Conservation (phyloP, 2,113 vertebrate species). For the Leptosomus discolor region DNA sequence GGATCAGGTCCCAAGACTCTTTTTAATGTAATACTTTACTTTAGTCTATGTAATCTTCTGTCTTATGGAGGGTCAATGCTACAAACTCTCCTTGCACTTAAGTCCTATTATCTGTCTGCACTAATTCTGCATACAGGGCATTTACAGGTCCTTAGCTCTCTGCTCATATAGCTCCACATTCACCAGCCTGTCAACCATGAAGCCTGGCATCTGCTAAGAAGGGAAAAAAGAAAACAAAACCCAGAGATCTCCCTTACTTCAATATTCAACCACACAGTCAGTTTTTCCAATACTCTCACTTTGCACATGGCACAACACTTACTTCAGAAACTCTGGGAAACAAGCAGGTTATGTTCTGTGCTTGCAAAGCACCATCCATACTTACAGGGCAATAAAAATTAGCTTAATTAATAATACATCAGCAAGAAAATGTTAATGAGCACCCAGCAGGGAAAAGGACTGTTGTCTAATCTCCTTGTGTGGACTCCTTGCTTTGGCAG, state of each 20-base stretch:
- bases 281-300: neutral
- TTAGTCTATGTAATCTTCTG: neutral
- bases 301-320: neutral
- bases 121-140: neutral
- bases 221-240: neutral
- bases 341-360: neutral
- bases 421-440: constrained; percentile 45
- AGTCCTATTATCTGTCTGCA: neutral
- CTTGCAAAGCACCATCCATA: neutral
- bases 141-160: neutral
- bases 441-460: neutral
- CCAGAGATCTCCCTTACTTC: neutral
- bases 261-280: neutral
- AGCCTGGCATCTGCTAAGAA: neutral
- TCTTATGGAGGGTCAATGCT: neutral
- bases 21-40: neutral
- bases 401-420: constrained; percentile 46
- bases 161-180: neutral
- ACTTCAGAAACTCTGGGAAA: neutral
- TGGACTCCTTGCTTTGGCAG: constrained; percentile 21
- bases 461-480: neutral
- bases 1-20: neutral
- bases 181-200: neutral
- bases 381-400: constrained; percentile 32
- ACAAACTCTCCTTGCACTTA: neutral